phyloP scores from a whole-genome alignment of 2,113 vertebrate genomes.

The Tichodroma muraria region DNA sequence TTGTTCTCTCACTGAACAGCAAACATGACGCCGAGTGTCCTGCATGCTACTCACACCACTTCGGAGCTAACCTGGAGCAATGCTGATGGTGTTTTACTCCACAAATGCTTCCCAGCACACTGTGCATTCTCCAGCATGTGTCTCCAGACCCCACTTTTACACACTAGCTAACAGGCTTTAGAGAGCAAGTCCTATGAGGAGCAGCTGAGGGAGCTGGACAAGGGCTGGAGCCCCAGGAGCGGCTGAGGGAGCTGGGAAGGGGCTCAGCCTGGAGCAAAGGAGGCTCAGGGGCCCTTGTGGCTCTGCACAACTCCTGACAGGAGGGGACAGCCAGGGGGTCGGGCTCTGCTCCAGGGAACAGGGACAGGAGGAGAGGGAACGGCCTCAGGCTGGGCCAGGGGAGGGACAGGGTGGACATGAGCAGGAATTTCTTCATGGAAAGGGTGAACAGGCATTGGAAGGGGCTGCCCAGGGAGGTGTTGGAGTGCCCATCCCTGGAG shows the following conservation, averaged over 20 bases:
- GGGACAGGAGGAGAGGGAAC: background rate
- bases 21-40: rapidly evolving
- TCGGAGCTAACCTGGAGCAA: background rate
- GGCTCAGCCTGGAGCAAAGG: background rate
- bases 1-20: background rate
- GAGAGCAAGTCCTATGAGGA: background rate
- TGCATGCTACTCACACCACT: background rate
- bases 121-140: background rate
- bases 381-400: background rate
- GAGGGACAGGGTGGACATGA: rapidly evolving
- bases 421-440: rapidly evolving
- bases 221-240: background rate
- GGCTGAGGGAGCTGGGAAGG: background rate
- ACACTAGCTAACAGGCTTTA: background rate
- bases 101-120: background rate
- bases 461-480: background rate
- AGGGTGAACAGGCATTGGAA: rapidly evolving
- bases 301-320: background rate
- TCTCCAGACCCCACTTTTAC: background rate
- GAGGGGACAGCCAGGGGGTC: background rate
- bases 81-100: background rate
- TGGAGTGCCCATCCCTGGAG: background rate
- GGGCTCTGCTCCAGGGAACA: background rate
- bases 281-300: background rate
- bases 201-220: background rate